Evolutionary conservation across 2,113 vertebrate species (phyloP).

Genomic region (Andinoacara biseriatus): DNA sequence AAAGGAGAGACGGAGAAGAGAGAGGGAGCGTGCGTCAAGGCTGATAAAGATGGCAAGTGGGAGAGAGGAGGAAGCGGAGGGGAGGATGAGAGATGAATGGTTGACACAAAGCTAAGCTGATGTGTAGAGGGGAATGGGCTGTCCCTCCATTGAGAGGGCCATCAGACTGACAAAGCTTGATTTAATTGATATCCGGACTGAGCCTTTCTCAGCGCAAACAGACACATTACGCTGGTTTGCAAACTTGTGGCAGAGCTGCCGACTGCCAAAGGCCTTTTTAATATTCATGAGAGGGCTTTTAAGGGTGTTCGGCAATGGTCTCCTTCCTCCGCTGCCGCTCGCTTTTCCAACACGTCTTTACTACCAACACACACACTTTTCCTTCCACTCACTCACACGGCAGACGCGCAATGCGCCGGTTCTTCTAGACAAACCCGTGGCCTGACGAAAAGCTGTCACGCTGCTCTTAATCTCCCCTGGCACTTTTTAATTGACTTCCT

Average conservation of each 20-base stretch:
- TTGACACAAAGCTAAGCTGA: conserved; percentile 93
- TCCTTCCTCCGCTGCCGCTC: conserved; percentile 46
- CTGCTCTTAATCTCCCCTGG: conserved; percentile 92
- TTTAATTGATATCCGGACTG: conserved; percentile 93
- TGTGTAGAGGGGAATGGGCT: conserved; percentile 87
- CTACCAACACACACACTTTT: conserved; percentile 57
- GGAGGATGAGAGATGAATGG: conserved; percentile 88
- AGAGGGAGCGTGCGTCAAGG: conserved; percentile 22
- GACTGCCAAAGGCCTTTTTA: conserved; percentile 72
- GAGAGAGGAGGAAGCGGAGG: conserved; percentile 39
- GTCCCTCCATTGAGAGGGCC: conserved; percentile 94
- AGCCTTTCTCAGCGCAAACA: conserved; percentile 89
- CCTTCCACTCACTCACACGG: conserved; percentile 44
- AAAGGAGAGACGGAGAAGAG: conserved; percentile 3
- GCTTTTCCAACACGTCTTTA: conserved; percentile 62
- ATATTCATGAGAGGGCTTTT: conserved; percentile 79
- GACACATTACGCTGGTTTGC: conserved; percentile 94
- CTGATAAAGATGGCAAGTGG: conserved; percentile 64
- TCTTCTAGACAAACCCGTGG: conserved; percentile 75
- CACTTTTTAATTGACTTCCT: conserved; percentile 95
- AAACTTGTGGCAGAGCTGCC: conserved; percentile 84
- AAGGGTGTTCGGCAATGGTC: conserved; percentile 59
- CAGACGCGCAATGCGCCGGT: conserved; percentile 38
- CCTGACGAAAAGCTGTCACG: conserved; percentile 81
- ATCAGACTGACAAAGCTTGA: conserved; percentile 89